Conservation (phyloP, 2,113 vertebrate genomes). For the Orycteropus afer region DNA sequence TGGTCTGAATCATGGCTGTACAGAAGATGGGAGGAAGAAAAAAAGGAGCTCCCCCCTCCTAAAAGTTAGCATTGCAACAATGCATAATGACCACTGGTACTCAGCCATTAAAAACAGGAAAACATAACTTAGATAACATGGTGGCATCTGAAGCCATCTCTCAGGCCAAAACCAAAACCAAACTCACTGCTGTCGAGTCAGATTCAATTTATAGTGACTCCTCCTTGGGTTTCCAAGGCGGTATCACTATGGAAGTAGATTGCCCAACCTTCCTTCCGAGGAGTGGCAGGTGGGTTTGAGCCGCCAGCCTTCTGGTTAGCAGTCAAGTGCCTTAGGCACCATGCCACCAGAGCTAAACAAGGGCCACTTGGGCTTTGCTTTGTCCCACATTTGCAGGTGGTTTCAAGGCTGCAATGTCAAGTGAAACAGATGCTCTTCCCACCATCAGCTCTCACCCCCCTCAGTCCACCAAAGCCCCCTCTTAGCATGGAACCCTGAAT, state of each 20-base stretch:
- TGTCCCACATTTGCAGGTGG: not conserved
- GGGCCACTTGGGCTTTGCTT: not conserved
- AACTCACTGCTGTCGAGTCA: too few relatives aligned
- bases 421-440: not conserved
- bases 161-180: too few relatives aligned
- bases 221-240: too few relatives aligned
- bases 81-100: not conserved
- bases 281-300: too few relatives aligned
- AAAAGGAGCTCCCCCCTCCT: not conserved
- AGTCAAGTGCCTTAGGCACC: too few relatives aligned
- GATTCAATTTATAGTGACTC: too few relatives aligned
- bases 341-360: not conserved
- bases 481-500: not conserved
- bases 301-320: too few relatives aligned
- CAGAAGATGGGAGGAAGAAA: not conserved
- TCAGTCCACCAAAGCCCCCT: not conserved
- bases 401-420: not conserved
- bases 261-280: too few relatives aligned
- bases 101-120: constrained; percentile 28
- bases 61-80: not conserved
- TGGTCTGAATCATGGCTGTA: not conserved
- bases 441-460: not conserved
- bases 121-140: not conserved
- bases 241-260: too few relatives aligned
- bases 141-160: not conserved